Percentiles rank a stretch among this genome's conserved stretches.
Evolutionary conservation across 53 echinoderm and acorn worm genomes (phyloP).

Genomic region (Antedon mediterranea): DNA sequence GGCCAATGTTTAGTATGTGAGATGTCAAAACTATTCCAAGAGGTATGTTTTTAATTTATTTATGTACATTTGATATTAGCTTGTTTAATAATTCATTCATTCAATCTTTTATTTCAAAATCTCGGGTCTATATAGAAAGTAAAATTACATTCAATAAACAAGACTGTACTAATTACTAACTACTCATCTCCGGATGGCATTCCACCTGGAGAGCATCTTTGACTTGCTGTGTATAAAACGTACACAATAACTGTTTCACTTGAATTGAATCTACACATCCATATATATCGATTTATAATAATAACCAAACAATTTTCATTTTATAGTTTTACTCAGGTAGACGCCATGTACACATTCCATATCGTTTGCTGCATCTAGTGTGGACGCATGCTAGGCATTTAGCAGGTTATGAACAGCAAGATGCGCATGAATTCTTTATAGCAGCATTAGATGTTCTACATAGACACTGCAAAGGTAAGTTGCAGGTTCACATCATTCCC

Average conservation of each 20-base stretch:
- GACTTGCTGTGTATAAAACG: too few species aligned
- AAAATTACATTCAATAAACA: too few species aligned
- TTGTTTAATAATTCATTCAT: neutral
- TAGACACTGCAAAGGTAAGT: slow-evolving; percentile 95
- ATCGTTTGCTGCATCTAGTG: slow-evolving; percentile 83
- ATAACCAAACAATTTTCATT: too few species aligned
- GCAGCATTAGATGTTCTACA: slow-evolving; percentile 95
- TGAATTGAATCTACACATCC: too few species aligned
- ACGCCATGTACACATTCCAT: slow-evolving; percentile 99
- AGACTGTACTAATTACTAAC: too few species aligned
- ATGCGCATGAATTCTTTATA: slow-evolving; percentile 98
- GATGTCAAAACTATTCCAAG: slow-evolving; percentile 95
- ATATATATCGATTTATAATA: too few species aligned
- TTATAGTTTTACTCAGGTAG: slow-evolving; percentile 91
- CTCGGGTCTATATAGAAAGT: neutral
- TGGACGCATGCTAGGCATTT: slow-evolving; percentile 99
- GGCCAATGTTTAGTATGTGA: slow-evolving; percentile 91
- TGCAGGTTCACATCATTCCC: too few species aligned
- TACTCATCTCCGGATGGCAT: too few species aligned
- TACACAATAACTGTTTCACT: too few species aligned
- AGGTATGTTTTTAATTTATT: slow-evolving; percentile 34
- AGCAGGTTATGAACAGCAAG: slow-evolving; percentile 97
- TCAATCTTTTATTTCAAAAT: too few species aligned
- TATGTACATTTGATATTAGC: neutral
- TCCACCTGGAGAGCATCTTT: too few species aligned